Base-by-base conservation (phyloP, 2,113 vertebrate species). In the Aplodontia rufa region DNA sequence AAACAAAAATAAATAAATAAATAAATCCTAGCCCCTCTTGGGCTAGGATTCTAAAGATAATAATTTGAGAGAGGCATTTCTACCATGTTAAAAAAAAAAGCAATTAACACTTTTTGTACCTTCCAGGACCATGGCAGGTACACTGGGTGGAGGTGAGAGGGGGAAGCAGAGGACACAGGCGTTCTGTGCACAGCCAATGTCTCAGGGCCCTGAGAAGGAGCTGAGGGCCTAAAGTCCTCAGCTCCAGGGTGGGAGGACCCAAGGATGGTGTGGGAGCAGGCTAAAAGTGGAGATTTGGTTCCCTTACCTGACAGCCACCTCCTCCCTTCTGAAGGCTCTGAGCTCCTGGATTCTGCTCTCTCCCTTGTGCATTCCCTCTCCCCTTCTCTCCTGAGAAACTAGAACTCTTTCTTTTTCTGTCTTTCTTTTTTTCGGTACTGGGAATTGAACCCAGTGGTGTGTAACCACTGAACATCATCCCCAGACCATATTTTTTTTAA, bases 231-330 rank as follows among this genome's bases (percentile, higher is more conserved):
- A 9, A 55, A 30, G 55, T 55, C 16, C 40, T 68, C 35, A 58
- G 72, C 35, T 19, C 8, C 9, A 8, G 35, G 0, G 12, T 37
- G 42, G 32, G 16, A 49, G 78, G 83, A 22, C 60, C 51, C 45
- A 53, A 37, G 2, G 19, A 53, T 24, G 37, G 35, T 3, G 2
- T 3, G n/a, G 42, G 6, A 24, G n/a, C 4, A 4, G 55, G 28
- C 37, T 28, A 13, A 49, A 74, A 37, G 22, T 26, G 22, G 30
- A 60, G 58, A 60, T 8, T 22, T 28, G 72, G 40, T 19, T 68
- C 32, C 62, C 20, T 78, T 40, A 9, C 19, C 24, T 1, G 0
- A 45, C 22, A 20, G 3, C 8, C 0, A 0, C 69, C 51, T 22
- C 45, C 28, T 24, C 3, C 14, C 35, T 47, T 24, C 5, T n/a